These are phyloP conservation scores for Lasioglossum figueresi DNA, from an alignment of 2,888 invertebrate species.

Conservation along the genomic window DNA sequence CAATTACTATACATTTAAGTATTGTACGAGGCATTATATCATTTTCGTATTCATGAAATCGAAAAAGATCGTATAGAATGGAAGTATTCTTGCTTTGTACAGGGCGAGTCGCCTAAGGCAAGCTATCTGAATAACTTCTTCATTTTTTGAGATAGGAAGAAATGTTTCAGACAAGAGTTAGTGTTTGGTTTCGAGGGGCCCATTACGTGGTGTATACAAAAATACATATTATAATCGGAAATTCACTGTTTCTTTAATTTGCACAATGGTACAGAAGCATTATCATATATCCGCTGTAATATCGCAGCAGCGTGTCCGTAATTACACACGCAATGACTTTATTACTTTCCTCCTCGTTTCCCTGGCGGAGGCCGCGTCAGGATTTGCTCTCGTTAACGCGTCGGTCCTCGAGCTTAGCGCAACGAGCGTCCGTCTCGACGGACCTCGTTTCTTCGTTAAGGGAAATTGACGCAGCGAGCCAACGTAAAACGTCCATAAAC, in stretches of 20 bases:
- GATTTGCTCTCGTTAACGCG: conserved; percentile 49
- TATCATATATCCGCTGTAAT: not conserved
- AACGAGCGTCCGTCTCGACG: conserved; percentile 32
- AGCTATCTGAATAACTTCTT: no score
- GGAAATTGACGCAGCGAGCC: conserved; percentile 41
- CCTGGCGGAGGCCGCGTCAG: not conserved
- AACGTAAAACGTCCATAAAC: not conserved
- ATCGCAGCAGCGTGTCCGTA: not conserved
- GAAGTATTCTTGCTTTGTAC: no score
- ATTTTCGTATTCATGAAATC: no score
- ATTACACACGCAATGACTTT: conserved; percentile 26
- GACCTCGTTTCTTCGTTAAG: conserved; percentile 42
- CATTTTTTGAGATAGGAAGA: no score
- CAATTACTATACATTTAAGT: no score
- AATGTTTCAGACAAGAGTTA: no score
- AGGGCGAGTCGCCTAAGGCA: no score
- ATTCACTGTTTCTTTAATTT: not conserved
- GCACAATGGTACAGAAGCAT: not conserved
- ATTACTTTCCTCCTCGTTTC: conserved; percentile 28
- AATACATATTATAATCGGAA: not conserved
- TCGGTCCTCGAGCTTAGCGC: conserved; percentile 29
- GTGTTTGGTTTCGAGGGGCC: no score
- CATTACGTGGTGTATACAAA: no score
- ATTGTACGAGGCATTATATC: no score
- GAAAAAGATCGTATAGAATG: no score